These are phyloP conservation scores for Zhuqinia jingwanae DNA, from an alignment of 2,888 invertebrate genomes.

Conservation along the genomic window DNA sequence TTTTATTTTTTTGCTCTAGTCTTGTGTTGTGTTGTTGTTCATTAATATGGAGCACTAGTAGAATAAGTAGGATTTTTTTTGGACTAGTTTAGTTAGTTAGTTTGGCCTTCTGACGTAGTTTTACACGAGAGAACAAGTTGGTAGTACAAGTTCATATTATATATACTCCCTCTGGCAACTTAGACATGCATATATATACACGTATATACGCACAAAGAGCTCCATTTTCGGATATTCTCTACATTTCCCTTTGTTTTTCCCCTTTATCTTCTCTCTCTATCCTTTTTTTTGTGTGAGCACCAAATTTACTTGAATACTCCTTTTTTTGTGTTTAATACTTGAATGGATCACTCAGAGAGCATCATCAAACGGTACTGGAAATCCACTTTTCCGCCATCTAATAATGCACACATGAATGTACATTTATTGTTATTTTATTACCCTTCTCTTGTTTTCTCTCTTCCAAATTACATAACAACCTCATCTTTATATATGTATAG, in stretches of 20 bases:
- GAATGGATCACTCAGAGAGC: constrained; percentile 14
- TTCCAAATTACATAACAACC: constrained; percentile 8
- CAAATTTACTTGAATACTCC: background rate
- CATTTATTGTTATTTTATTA: constrained; percentile 35
- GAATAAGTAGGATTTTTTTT: no score
- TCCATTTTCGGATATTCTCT: background rate
- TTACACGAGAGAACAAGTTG: no score
- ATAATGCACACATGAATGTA: no score
- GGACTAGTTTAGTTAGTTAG: no score
- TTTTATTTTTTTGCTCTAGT: background rate
- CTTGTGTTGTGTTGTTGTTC: background rate
- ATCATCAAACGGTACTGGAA: constrained; percentile 37
- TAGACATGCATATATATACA: no score
- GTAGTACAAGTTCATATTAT: no score
- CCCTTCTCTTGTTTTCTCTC: background rate
- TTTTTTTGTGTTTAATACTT: background rate
- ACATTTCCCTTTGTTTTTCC: background rate
- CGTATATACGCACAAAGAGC: background rate
- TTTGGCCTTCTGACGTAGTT: no score
- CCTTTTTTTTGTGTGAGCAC: background rate
- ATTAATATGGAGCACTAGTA: no score
- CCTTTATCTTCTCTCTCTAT: background rate
- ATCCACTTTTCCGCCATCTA: constrained; percentile 13
- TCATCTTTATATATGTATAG: background rate
- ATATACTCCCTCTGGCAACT: no score